Evolutionary conservation across 2,888 invertebrate genomes (phyloP), one percentile per base, ranked within the genome.

Genomic region (Prosapia bicincta): DNA sequence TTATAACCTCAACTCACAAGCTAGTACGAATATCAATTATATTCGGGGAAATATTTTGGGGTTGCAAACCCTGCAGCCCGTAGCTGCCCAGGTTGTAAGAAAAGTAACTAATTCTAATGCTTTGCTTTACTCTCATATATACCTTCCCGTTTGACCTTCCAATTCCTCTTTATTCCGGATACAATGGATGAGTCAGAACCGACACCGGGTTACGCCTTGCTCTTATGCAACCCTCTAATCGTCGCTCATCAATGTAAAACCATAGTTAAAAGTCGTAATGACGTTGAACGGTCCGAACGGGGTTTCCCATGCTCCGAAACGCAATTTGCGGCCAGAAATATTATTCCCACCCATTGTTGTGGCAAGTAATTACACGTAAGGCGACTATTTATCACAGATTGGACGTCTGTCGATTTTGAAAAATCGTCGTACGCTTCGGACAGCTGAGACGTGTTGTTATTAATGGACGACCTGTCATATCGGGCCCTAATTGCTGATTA

Each of bases 391-490:
- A 54, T 54, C 54, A 54, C 5, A 2, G 54, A 20, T 54, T 20
- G 54, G 54, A 54, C 54, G 54, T 54, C 54, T 54, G 54, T 54
- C 54, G 54, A 54, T 54, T 54, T 54, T 54, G 54, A 54, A 54
- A 54, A 54, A 54, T 54, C 54, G 54, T 54, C 54, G 54, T 54
- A 20, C 20, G 54, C 13, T 5, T 5, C 20, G 54, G 54, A 54
- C 54, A 54, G 54, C 20, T 54, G 54, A 20, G 54, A 54, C 20
- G 54, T 20, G 54, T 20, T 20, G 20, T 54, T 54, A 54, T 54
- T 54, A 54, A 54, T 54, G 54, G 13, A 54, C 20, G 54, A 5
- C 20, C 54, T 38, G 54, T 54, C 54, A 54, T 13, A 54, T 20
- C 20, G 1, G 1, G 20, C 3, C 54, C 54, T 54, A 54, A 54